Evolutionary conservation across 2,888 invertebrate species (phyloP), one percentile per base, ranked within the genome.

Genomic region (Sylvicola fuscatus): DNA sequence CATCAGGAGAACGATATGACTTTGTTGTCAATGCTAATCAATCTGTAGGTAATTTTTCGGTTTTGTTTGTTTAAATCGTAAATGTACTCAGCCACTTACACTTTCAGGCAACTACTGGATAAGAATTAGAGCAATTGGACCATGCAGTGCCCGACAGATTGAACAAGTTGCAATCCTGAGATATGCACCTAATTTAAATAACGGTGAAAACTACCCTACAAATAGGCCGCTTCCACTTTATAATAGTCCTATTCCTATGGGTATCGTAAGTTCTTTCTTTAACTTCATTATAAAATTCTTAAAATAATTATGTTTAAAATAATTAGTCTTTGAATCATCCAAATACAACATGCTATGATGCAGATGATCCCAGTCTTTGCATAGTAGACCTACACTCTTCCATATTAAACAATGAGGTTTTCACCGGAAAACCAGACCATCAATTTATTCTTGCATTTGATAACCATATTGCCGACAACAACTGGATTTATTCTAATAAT

Each of bases 1-100:
- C 59, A 34, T 44, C 62, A 7, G 67, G 67, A 1, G 66, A 66
- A 44, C 48, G 66, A 31, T 65, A 56, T 44, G 65, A 65, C 42
- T 55, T 66, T 33, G 51, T 65, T 2, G 32, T 66, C 3, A 41
- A 46, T 6, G 58, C 64, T 48, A 49, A 77, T 50, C 75, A 75
- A 41, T 61, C 68, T 12, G 61, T 72, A 2, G 70, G 69, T 36
- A 76, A 74, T 48, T 84, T 11, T 6, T n/a, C n/a, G n/a, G n/a
- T n/a, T n/a, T n/a, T n/a, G n/a, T n/a, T n/a, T n/a, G n/a, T n/a
- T n/a, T n/a, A n/a, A n/a, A n/a, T n/a, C n/a, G n/a, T n/a, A n/a
- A n/a, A n/a, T n/a, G 12, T 17, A 3, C 11, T n/a, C n/a, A 13
- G 15, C 11, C 3, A 32, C 16, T 32, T 11, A 16, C 32, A 17